A percentile compares a stretch with the other conserved stretches of the same genome.
Conservation (phyloP, 2,797 vertebrate species). For the Glossophaga mutica region DNA sequence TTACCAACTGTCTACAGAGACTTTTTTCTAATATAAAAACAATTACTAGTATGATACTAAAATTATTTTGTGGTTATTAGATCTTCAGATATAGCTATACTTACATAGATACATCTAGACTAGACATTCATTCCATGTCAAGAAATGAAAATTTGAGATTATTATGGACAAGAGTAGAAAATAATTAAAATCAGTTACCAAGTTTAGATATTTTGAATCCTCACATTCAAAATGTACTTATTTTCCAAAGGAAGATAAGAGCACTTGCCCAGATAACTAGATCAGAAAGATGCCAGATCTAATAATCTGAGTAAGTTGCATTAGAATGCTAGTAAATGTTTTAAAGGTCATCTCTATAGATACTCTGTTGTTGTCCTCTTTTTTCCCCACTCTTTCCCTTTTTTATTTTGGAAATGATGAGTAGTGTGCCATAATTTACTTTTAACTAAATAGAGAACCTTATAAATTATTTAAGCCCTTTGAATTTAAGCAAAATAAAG, state of each 20-base stretch:
- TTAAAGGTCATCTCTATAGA: conserved; percentile 35
- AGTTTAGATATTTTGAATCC: background rate
- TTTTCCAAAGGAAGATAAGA: conserved; percentile 20
- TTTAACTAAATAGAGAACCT: conserved; percentile 45
- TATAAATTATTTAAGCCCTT: conserved; percentile 30
- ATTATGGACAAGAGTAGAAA: conserved; percentile 28
- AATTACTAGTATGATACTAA: background rate
- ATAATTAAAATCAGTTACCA: background rate
- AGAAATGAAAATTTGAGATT: conserved; percentile 23
- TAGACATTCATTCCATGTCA: background rate
- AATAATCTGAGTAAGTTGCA: conserved; percentile 21
- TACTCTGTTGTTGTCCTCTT: background rate
- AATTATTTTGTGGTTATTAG: background rate
- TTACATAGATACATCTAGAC: background rate
- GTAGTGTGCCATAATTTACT: background rate
- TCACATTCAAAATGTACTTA: background rate
- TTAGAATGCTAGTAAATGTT: conserved; percentile 37
- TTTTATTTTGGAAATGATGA: background rate
- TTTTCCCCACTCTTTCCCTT: background rate
- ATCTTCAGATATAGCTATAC: conserved; percentile 29
- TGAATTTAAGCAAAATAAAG: conserved; percentile 38
- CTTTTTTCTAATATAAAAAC: background rate
- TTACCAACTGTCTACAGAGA: background rate
- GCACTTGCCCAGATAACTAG: background rate
- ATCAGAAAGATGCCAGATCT: background rate